Evolutionary conservation across 2,797 vertebrate species (phyloP).

Genomic region (Pagetopsis macropterus): DNA sequence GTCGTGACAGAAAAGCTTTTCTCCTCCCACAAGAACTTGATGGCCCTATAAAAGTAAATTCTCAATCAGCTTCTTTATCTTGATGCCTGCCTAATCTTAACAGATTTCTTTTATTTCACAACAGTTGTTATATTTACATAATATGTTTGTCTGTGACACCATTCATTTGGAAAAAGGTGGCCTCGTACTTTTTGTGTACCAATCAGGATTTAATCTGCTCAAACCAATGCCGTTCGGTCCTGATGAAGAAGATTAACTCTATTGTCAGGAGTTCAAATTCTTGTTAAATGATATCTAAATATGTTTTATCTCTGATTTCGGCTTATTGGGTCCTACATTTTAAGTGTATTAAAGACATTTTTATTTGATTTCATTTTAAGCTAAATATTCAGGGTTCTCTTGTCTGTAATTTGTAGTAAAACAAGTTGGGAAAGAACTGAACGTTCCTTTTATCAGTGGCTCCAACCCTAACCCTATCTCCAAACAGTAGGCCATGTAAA

Average conservation of each 20-base stretch:
- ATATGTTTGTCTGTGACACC: not conserved
- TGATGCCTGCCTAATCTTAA: not conserved
- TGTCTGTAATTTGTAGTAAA: not conserved
- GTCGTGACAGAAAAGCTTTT: conserved; percentile 13
- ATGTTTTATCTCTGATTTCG: not conserved
- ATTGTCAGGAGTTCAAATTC: not conserved
- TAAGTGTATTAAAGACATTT: not conserved
- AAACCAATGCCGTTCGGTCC: not conserved
- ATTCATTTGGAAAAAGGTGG: not conserved
- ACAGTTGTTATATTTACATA: not conserved
- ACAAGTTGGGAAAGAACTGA: conserved; percentile 1
- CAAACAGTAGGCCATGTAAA: conserved; percentile 26
- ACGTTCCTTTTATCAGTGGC: conserved; percentile 10
- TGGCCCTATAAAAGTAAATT: not conserved
- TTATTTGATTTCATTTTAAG: not conserved
- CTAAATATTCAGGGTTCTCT: not conserved
- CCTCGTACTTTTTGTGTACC: not conserved
- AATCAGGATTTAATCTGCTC: conserved; percentile 22
- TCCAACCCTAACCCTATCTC: conserved; percentile 27
- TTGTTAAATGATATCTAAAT: not conserved
- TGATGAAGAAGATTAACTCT: not conserved
- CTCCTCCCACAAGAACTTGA: not conserved
- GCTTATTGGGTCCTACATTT: not conserved
- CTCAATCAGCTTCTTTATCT: not conserved
- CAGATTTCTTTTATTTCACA: not conserved